Percentiles rank a stretch among this genome's conserved stretches.
These are phyloP conservation scores for Zaprionus vittiger DNA, from an alignment of 1,140 invertebrate species.

Conservation along the genomic window DNA sequence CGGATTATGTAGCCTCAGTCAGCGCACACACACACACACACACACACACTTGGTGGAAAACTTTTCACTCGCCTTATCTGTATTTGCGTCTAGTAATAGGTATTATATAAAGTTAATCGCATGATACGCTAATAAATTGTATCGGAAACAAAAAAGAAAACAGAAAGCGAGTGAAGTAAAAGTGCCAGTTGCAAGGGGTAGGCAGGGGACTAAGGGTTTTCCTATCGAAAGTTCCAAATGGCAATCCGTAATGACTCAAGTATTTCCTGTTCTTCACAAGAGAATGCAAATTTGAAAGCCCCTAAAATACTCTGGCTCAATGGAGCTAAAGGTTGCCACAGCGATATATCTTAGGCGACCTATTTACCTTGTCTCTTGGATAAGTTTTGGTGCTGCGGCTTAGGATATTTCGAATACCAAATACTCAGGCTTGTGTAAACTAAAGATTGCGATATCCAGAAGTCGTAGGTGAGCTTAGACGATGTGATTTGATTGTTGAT, in stretches of 20 bases:
- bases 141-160: not conserved
- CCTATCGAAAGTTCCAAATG: not conserved
- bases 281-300: not conserved
- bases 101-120: constrained; percentile 8
- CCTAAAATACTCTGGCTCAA: not conserved
- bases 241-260: not conserved
- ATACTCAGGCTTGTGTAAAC: no score
- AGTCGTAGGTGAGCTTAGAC: no score
- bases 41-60: not conserved
- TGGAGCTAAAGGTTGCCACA: not conserved
- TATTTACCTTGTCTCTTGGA: not conserved
- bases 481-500: no score
- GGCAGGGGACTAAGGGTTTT: not conserved
- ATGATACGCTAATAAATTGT: constrained; percentile 6
- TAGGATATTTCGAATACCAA: not conserved
- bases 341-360: not conserved
- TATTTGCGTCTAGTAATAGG: constrained; percentile 4
- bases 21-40: not conserved
- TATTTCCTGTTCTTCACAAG: not conserved
- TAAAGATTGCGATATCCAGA: no score
- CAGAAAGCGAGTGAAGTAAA: not conserved
- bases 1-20: not conserved
- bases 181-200: not conserved
- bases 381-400: not conserved
- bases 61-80: constrained; percentile 1